phyloP scores from a whole-genome alignment of 2,113 vertebrate species.

The Siniperca knerii region DNA sequence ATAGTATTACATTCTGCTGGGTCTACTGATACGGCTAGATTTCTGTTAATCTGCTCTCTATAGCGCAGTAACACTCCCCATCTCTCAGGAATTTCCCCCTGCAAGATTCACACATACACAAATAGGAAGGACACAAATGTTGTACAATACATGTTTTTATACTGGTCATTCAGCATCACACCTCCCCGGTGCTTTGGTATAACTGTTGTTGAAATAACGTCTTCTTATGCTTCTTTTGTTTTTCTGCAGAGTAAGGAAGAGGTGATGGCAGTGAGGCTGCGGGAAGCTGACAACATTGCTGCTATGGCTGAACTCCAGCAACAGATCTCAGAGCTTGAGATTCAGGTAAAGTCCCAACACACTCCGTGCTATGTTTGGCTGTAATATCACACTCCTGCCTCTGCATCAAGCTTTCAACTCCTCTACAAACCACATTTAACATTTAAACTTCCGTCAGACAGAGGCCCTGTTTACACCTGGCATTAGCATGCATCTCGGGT shows the following conservation, averaged over 20 bases:
- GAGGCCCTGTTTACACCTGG: no score
- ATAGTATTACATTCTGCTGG: constrained; percentile 6
- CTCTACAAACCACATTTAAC: constrained; percentile 27
- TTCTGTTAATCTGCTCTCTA: neutral
- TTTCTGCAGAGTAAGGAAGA: constrained; percentile 93
- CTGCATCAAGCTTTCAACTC: constrained; percentile 5
- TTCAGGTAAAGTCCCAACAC: constrained; percentile 88
- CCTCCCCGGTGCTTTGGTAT: neutral
- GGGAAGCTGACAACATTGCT: constrained; percentile 97
- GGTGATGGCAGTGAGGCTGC: constrained; percentile 96
- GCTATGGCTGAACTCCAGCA: constrained; percentile 96
- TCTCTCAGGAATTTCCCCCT: neutral
- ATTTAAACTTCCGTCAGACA: neutral
- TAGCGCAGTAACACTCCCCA: neutral
- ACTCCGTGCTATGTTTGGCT: neutral
- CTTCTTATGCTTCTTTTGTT: neutral
- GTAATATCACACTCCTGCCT: neutral
- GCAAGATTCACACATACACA: neutral
- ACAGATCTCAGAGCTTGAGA: constrained; percentile 97
- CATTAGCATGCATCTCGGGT: no score
- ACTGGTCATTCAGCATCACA: neutral
- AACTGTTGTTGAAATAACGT: neutral
- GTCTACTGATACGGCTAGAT: neutral
- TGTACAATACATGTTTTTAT: neutral
- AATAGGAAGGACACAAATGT: neutral